Percentiles rank a stretch among this genome's conserved stretches.
These are phyloP conservation scores for Ciconia maguari DNA, from an alignment of 2,113 vertebrate species.

Conservation along the genomic window DNA sequence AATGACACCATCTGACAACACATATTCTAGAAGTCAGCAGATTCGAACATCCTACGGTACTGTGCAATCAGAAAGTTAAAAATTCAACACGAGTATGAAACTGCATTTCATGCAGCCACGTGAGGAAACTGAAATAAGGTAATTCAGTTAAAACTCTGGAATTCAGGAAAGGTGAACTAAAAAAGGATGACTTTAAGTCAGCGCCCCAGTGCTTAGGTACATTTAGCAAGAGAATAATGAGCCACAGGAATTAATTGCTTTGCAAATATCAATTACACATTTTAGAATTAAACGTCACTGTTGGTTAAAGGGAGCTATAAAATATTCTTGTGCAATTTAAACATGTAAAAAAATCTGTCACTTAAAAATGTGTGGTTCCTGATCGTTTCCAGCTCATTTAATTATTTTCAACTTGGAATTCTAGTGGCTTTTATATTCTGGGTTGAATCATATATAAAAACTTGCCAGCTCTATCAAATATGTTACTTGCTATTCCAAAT, in stretches of 20 bases:
- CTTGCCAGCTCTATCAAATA: constrained; percentile 88
- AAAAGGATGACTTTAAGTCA: constrained; percentile 1
- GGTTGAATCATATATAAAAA: constrained; percentile 86
- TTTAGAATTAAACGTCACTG: constrained; percentile 70
- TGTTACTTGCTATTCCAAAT: constrained; percentile 88
- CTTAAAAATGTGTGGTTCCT: constrained; percentile 81
- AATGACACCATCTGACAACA: constrained; percentile 57
- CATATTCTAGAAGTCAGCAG: constrained; percentile 32
- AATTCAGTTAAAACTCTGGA: constrained; percentile 20
- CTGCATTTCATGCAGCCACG: constrained; percentile 9
- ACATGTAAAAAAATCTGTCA: constrained; percentile 85
- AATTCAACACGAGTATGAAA: background rate
- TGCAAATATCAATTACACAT: constrained; percentile 73
- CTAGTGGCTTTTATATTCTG: constrained; percentile 85
- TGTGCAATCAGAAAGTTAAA: constrained; percentile 58
- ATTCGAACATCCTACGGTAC: background rate
- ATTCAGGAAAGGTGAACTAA: constrained; percentile 30
- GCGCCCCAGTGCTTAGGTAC: constrained; percentile 10
- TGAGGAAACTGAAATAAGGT: background rate
- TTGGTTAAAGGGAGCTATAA: constrained; percentile 76
- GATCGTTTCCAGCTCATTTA: constrained; percentile 87
- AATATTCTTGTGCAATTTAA: constrained; percentile 85
- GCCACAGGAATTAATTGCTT: constrained; percentile 67
- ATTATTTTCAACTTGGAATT: constrained; percentile 86
- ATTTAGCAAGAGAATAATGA: constrained; percentile 48